These are phyloP conservation scores for Lota lota DNA, from an alignment of 2,113 vertebrate genomes.

Conservation along the genomic window DNA sequence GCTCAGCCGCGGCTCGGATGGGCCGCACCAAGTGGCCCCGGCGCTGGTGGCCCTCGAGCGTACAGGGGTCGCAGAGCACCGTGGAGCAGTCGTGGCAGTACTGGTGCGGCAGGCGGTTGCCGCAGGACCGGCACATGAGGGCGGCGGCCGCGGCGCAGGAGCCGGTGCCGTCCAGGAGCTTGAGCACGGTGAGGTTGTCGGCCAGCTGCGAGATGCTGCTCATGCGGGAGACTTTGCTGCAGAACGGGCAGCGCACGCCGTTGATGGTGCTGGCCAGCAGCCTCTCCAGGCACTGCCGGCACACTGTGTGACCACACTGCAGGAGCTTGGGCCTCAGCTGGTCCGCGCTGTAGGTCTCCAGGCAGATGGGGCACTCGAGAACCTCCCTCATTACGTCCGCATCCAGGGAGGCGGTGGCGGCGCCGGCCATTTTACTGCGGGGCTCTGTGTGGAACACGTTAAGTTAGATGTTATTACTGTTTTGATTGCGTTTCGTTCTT, in stretches of 20 bases:
- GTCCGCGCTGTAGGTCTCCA: slow-evolving; percentile 92
- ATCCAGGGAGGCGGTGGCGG: slow-evolving; percentile 82
- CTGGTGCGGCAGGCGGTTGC: slow-evolving; percentile 85
- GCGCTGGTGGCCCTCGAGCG: slow-evolving; percentile 75
- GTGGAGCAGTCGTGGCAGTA: slow-evolving; percentile 83
- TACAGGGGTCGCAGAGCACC: slow-evolving; percentile 87
- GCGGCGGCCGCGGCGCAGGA: slow-evolving; percentile 82
- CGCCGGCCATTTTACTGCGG: not conserved
- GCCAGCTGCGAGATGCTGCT: slow-evolving; percentile 87
- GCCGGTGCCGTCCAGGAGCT: slow-evolving; percentile 88
- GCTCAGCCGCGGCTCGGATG: slow-evolving; percentile 84
- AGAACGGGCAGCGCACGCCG: slow-evolving; percentile 94
- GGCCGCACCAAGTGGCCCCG: slow-evolving; percentile 81
- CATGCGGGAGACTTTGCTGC: slow-evolving; percentile 92
- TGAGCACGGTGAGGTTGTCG: slow-evolving; percentile 93
- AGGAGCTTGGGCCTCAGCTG: slow-evolving; percentile 91
- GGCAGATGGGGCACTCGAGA: slow-evolving; percentile 94
- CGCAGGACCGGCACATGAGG: slow-evolving; percentile 88
- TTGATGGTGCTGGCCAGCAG: slow-evolving; percentile 93
- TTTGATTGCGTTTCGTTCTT: no score
- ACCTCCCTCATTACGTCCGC: slow-evolving; percentile 90
- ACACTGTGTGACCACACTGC: slow-evolving; percentile 94
- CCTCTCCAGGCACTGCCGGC: slow-evolving; percentile 92
- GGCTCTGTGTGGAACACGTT: not conserved
- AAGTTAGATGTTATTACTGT: not conserved